phyloP scores from a whole-genome alignment of 2,888 invertebrate species.

The Tenthredo amoena region DNA sequence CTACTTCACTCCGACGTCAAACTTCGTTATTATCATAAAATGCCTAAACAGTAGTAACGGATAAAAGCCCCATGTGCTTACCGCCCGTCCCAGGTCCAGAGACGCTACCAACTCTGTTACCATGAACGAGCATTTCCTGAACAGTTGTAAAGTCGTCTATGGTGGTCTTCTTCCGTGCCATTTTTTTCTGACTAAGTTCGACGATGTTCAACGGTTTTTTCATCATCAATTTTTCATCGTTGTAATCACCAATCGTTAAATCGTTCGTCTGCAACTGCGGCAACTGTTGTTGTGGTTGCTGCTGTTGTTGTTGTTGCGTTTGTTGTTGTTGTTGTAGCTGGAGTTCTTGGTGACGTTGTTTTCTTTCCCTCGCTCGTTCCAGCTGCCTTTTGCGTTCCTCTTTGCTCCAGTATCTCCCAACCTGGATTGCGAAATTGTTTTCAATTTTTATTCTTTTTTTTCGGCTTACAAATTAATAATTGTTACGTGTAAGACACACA shows the following conservation, averaged over 20 bases:
- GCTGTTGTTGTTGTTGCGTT: constrained; percentile 62
- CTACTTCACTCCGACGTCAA: background rate
- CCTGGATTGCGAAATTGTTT: constrained; percentile 66
- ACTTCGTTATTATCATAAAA: constrained; percentile 29
- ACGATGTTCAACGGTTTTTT: constrained; percentile 77
- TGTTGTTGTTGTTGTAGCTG: constrained; percentile 65
- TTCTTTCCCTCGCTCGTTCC: constrained; percentile 84
- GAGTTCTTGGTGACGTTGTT: constrained; percentile 79
- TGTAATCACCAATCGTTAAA: constrained; percentile 67
- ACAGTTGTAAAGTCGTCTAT: constrained; percentile 81
- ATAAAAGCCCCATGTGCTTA: constrained; percentile 82
- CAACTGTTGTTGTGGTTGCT: constrained; percentile 53
- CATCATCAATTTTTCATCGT: constrained; percentile 73
- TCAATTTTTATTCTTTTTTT: background rate
- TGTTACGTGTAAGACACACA: background rate
- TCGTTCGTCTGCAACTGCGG: constrained; percentile 67
- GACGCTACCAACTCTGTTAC: constrained; percentile 75
- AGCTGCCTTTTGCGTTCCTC: constrained; percentile 88
- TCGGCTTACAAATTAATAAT: background rate
- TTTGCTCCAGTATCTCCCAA: constrained; percentile 88
- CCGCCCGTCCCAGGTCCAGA: constrained; percentile 75
- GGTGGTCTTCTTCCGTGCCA: constrained; percentile 75
- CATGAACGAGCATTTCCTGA: constrained; percentile 82
- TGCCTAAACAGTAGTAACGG: constrained; percentile 80
- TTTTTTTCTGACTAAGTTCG: constrained; percentile 77